Evolutionary conservation across 1,140 invertebrate genomes (phyloP).

Genomic region (Bombyx mandarina): DNA sequence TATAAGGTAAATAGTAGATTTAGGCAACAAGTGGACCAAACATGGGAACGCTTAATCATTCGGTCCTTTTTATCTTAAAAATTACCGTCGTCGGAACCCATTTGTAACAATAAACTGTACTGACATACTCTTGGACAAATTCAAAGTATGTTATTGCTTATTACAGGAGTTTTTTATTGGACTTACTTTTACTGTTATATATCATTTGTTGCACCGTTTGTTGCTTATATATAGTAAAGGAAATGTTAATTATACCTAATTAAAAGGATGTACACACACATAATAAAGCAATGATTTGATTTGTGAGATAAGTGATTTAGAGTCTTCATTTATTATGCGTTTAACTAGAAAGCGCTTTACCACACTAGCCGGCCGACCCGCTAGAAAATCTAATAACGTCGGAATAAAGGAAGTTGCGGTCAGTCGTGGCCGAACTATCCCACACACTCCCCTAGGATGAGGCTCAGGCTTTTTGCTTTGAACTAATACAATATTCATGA

Average conservation of each 20-base stretch:
- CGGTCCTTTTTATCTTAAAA: constrained; percentile 53
- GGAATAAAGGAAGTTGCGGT: constrained; percentile 18
- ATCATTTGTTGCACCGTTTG: too few species aligned
- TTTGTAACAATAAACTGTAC: too few species aligned
- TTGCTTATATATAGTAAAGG: too few species aligned
- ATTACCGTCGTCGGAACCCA: constrained; percentile 15
- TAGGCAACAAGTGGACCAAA: constrained; percentile 65
- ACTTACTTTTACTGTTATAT: too few species aligned
- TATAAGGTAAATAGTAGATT: constrained; percentile 51
- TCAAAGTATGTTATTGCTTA: too few species aligned
- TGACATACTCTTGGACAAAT: too few species aligned
- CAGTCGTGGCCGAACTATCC: constrained; percentile 12
- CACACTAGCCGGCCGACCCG: constrained; percentile 13
- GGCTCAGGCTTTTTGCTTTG: constrained; percentile 1
- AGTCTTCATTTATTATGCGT: constrained; percentile 30
- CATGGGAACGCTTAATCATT: constrained; percentile 24
- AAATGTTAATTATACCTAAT: too few species aligned
- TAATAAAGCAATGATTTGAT: too few species aligned
- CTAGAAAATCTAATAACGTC: constrained; percentile 32
- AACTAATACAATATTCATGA: constrained; percentile 34
- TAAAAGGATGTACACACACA: too few species aligned
- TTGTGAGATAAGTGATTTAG: too few species aligned
- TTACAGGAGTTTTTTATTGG: too few species aligned
- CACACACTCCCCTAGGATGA: constrained; percentile 13
- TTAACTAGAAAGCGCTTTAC: constrained; percentile 18